Conservation (phyloP, 2,797 vertebrate genomes). For the Oophaga sylvatica region DNA sequence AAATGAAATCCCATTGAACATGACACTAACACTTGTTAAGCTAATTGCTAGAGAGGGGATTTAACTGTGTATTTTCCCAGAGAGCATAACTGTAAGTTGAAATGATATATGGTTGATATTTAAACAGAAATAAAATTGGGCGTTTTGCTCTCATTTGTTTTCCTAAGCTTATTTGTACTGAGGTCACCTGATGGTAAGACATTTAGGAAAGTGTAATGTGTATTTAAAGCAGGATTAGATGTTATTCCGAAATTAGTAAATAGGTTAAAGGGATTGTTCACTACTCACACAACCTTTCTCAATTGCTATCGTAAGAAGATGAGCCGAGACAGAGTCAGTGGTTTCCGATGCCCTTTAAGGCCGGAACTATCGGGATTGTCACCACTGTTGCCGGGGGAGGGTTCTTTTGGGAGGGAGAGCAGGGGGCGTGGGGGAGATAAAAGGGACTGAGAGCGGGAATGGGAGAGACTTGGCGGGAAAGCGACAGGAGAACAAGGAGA, state of each 20-base stretch:
- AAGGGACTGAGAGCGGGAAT: no score
- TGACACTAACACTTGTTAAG: slow-evolving; percentile 5
- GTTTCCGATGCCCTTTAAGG: no score
- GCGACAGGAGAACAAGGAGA: no score
- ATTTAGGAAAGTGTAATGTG: not conserved
- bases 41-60: not conserved
- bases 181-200: not conserved
- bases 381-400: no score
- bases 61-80: not conserved
- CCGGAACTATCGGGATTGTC: no score
- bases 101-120: not conserved
- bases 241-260: not conserved
- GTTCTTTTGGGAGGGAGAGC: no score
- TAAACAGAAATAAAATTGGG: not conserved
- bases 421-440: no score
- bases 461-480: no score
- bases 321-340: no score
- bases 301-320: no score
- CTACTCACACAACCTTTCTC: no score
- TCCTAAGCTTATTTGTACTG: not conserved
- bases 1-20: slow-evolving; percentile 23
- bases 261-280: not conserved
- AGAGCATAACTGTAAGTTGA: not conserved
- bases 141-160: not conserved
- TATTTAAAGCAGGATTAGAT: not conserved